phyloP scores from a whole-genome alignment of 2,113 vertebrate species.

The Pygoscelis antarcticus region DNA sequence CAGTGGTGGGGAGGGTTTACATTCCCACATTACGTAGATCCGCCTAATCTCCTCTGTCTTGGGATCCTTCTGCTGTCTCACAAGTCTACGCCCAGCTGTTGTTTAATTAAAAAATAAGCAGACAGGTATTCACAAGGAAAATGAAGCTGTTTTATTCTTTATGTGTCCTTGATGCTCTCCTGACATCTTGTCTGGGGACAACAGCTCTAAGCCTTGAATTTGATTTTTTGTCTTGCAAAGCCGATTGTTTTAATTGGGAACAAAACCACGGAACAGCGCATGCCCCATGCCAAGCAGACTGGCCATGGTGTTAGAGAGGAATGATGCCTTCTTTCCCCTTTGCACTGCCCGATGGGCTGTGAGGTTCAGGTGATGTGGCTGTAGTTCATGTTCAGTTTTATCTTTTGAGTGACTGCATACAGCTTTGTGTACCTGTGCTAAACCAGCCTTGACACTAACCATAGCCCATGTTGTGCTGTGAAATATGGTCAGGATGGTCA shows the following conservation, averaged over 20 bases:
- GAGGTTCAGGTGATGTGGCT: background rate
- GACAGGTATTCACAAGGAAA: background rate
- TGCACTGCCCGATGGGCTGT: fast-evolving
- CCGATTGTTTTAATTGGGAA: background rate
- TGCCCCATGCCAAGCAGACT: background rate
- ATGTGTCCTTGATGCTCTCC: background rate
- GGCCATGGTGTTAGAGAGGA: background rate
- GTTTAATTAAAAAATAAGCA: constrained; percentile 39
- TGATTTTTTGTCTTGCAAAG: background rate
- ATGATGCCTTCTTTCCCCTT: background rate
- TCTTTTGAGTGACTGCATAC: background rate
- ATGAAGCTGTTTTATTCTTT: constrained; percentile 16
- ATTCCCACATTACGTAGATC: background rate
- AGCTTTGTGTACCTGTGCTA: background rate
- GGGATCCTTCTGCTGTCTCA: constrained; percentile 6
- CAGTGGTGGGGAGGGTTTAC: background rate
- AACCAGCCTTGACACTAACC: background rate
- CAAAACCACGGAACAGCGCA: background rate
- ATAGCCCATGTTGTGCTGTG: background rate
- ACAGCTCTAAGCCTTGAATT: background rate
- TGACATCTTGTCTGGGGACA: background rate
- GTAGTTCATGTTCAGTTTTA: background rate
- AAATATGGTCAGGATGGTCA: background rate
- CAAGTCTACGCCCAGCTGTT: background rate
- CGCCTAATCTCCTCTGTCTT: background rate